These are phyloP conservation scores for Cryptophagus acutangulus DNA, from an alignment of 2,888 invertebrate genomes.

Conservation along the genomic window DNA sequence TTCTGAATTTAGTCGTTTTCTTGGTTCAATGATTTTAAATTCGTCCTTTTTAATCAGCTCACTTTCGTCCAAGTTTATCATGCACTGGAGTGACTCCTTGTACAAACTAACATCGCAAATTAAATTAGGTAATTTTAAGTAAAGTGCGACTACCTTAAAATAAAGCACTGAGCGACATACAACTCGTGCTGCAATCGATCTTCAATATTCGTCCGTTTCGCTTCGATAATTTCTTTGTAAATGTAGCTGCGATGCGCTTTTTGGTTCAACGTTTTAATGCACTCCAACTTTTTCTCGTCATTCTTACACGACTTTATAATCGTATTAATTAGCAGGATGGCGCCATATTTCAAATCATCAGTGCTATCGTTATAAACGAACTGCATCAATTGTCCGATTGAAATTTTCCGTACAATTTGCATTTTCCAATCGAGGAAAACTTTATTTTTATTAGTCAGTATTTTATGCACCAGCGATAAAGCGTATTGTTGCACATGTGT, in stretches of 20 bases:
- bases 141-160: conserved; percentile 39
- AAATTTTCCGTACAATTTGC: conserved; percentile 32
- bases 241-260: conserved; percentile 30
- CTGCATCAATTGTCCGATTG: conserved; percentile 31
- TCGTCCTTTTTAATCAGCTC: no score
- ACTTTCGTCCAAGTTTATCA: conserved; percentile 27
- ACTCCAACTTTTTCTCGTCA: conserved; percentile 32
- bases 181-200: conserved; percentile 37
- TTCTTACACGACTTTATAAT: conserved; percentile 37
- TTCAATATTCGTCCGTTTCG: conserved; percentile 8
- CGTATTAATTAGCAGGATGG: conserved; percentile 40
- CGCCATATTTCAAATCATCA: conserved; percentile 36
- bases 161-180: conserved; percentile 41
- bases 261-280: conserved; percentile 39
- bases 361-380: conserved; percentile 31
- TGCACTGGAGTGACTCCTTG: conserved; percentile 30
- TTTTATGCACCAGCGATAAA: conserved; percentile 38
- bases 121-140: not conserved
- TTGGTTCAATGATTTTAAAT: no score
- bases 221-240: conserved; percentile 30
- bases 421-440: conserved; percentile 33
- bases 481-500: conserved; percentile 32
- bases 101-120: conserved; percentile 28
- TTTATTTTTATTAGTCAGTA: conserved; percentile 30
- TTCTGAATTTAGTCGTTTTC: no score